Percentiles rank a stretch among this genome's conserved stretches.
phyloP scores from a whole-genome alignment of 2,888 invertebrate species.

The Nephrotoma flavescens region DNA sequence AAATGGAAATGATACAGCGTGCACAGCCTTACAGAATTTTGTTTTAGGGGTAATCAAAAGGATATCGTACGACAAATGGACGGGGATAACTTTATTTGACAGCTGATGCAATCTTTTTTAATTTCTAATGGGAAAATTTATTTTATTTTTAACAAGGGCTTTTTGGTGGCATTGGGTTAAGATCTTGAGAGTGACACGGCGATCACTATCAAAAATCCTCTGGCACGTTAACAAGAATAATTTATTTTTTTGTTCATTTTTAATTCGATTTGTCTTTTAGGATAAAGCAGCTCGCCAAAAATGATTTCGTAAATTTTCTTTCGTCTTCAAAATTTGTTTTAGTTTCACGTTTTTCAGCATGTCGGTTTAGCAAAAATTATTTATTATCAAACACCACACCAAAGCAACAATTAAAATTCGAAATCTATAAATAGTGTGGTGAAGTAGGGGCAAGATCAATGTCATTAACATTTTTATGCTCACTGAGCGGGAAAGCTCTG shows the following conservation, averaged over 20 bases:
- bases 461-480: no score
- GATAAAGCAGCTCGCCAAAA: no score
- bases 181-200: not conserved
- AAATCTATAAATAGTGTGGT: no score
- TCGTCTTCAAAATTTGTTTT: not conserved
- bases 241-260: not conserved
- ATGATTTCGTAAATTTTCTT: not conserved
- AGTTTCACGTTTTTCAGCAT: not conserved
- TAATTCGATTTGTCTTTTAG: no score
- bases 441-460: no score
- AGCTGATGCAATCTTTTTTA: not conserved
- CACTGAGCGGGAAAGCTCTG: no score
- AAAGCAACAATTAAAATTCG: no score
- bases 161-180: not conserved
- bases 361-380: no score
- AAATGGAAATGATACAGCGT: not conserved
- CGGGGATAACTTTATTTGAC: not conserved
- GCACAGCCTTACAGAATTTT: not conserved
- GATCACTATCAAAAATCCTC: not conserved
- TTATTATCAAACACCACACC: no score
- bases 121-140: not conserved
- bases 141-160: not conserved
- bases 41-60: not conserved
- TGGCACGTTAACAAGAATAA: not conserved
- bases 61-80: not conserved